Conservation (phyloP, 2,113 vertebrate species). For the Lontra canadensis region DNA sequence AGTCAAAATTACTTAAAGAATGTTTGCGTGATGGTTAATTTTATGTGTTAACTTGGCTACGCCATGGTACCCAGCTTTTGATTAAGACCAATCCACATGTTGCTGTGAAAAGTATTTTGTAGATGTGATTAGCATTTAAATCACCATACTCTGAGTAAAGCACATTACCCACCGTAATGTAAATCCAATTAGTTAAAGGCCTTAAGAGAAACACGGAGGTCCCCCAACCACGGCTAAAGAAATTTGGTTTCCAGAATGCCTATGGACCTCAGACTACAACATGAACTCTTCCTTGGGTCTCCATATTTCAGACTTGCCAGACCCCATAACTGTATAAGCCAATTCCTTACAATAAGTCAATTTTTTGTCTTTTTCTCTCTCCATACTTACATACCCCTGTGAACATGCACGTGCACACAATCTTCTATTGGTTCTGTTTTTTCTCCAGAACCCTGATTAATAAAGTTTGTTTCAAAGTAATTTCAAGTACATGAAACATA, state of each 20-base stretch:
- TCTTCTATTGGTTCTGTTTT: not conserved
- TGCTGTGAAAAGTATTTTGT: not conserved
- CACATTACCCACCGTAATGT: not conserved
- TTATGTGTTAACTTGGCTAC: not conserved
- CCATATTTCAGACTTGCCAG: not conserved
- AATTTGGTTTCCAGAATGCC: not conserved
- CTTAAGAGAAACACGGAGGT: not conserved
- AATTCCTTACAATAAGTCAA: not conserved
- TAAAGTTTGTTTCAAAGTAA: conserved; percentile 23
- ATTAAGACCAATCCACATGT: not conserved
- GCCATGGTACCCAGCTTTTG: not conserved
- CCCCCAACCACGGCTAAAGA: not conserved
- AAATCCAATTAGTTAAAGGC: not conserved
- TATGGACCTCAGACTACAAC: not conserved
- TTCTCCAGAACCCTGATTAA: not conserved
- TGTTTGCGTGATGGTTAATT: not conserved
- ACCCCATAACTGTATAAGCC: not conserved
- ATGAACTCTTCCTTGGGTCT: not conserved
- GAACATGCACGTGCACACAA: not conserved
- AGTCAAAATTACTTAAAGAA: not conserved
- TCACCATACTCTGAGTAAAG: not conserved
- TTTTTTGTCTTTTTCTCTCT: not conserved
- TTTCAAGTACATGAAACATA: conserved; percentile 2
- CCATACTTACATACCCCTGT: not conserved
- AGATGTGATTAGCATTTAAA: not conserved